Conservation (phyloP, 2,888 invertebrate genomes). For the Trissoscelio sp. region DNA sequence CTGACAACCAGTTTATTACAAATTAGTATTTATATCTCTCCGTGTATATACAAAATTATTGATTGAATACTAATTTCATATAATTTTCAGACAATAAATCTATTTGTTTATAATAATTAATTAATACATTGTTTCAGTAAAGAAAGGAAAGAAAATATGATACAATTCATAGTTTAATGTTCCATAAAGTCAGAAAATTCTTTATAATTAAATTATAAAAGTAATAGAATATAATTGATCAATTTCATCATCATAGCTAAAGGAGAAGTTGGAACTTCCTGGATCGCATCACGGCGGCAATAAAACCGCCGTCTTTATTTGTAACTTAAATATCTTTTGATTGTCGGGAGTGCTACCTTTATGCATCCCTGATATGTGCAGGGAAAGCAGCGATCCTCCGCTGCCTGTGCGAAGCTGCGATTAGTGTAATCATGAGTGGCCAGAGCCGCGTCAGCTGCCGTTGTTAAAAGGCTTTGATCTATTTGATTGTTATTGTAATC, state of each 20-base stretch:
- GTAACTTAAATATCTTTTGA: conserved; percentile 26
- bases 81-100: no score
- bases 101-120: not conserved
- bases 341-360: conserved; percentile 74
- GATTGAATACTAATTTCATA: no score
- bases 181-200: conserved; percentile 10
- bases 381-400: conserved; percentile 82
- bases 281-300: conserved; percentile 25
- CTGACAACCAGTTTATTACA: no score
- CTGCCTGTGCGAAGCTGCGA: conserved; percentile 77
- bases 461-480: conserved; percentile 75
- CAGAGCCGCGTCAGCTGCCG: conserved; percentile 80
- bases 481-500: conserved; percentile 80
- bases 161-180: conserved; percentile 4
- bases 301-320: conserved; percentile 39
- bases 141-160: not conserved
- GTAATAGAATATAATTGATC: conserved; percentile 46
- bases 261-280: conserved; percentile 9
- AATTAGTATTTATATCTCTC: no score
- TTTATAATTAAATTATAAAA: conserved; percentile 47
- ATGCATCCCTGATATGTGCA: conserved; percentile 82
- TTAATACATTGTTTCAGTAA: not conserved
- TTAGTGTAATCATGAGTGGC: conserved; percentile 83
- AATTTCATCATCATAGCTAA: conserved; percentile 9
- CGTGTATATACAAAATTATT: no score